Evolutionary conservation across 1,140 invertebrate species (phyloP), one percentile per base, ranked within the genome.

Genomic region (Hylaeus volcanicus): DNA sequence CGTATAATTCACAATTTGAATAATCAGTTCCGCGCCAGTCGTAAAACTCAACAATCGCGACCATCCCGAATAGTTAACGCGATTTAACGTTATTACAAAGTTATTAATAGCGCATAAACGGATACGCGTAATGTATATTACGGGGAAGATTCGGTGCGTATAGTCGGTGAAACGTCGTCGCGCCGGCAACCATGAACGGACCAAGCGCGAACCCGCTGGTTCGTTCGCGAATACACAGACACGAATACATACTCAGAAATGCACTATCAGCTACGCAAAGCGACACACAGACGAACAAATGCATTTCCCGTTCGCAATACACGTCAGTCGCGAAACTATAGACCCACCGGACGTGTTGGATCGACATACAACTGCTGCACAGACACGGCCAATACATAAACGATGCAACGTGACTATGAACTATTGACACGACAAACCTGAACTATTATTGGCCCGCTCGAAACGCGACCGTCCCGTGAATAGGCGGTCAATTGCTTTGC

Each of bases 391-490:
- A 86, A 86, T 86, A 75, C 1, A 65, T 86, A 60, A 39, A 9
- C 85, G 48, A 15, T 41, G 61, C 53, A 63, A 83, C 72, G 26
- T 64, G 72, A 70, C 85, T 86, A 86, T 86, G 85, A 86, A 86
- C 85, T 86, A 86, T 86, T 86, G 85, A 86, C 85, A 87, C 81
- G 85, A 71, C 55, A 69, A 37, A 61, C 53, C 53, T 3, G 85
- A 56, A 56, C 63, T 86, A 55, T 53, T 87, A 86, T 86, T 86
- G 85, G 41, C 84, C 68, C 65, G 48, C 1, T 41, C 37, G 51
- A 70, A 39, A 51, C 65, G 55, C 15, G 2, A 51, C 4, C 26
- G 55, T 3, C 26, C 26, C 37, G 43, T 37, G 3, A 0, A 1
- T 15, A 45, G 1, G 11, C 37, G 81, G 85, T 81, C 85, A 78